Conservation (phyloP, 2,113 vertebrate genomes). For the Sula dactylatra region DNA sequence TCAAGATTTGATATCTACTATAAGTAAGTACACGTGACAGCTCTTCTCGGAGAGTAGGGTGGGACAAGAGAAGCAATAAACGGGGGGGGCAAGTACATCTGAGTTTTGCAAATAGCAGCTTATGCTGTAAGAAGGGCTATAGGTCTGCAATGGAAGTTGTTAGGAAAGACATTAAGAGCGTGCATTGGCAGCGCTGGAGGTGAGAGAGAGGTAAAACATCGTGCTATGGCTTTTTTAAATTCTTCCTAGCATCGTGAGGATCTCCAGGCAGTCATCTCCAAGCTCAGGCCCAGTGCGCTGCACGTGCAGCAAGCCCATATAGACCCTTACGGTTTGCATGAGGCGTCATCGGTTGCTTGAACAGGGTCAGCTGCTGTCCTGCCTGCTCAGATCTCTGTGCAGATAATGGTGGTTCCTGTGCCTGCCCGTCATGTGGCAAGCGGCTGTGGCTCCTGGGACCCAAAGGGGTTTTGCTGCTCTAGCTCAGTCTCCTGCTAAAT, state of each 20-base stretch:
- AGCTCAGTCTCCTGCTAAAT: background rate
- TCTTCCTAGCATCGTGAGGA: background rate
- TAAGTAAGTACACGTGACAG: constrained; percentile 84
- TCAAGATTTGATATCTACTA: constrained; percentile 94
- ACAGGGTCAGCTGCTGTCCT: background rate
- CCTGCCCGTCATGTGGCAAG: fast-evolving
- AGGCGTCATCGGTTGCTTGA: background rate
- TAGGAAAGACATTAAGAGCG: background rate
- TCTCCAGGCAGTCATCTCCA: too few species aligned
- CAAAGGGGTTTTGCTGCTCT: background rate
- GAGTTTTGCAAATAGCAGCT: background rate
- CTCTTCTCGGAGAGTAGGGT: background rate
- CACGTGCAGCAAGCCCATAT: background rate
- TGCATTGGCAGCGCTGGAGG: fast-evolving
- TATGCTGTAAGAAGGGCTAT: background rate
- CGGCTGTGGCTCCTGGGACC: background rate
- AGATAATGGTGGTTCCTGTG: fast-evolving
- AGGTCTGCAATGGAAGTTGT: background rate
- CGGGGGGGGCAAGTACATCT: fast-evolving
- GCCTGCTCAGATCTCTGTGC: background rate
- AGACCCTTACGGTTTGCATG: fast-evolving
- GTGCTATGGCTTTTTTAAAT: background rate
- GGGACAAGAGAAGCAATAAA: background rate
- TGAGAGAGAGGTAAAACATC: background rate
- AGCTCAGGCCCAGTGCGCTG: background rate